phyloP scores from a whole-genome alignment of 1,140 invertebrate species.

The Paralvinella palmiformis region DNA sequence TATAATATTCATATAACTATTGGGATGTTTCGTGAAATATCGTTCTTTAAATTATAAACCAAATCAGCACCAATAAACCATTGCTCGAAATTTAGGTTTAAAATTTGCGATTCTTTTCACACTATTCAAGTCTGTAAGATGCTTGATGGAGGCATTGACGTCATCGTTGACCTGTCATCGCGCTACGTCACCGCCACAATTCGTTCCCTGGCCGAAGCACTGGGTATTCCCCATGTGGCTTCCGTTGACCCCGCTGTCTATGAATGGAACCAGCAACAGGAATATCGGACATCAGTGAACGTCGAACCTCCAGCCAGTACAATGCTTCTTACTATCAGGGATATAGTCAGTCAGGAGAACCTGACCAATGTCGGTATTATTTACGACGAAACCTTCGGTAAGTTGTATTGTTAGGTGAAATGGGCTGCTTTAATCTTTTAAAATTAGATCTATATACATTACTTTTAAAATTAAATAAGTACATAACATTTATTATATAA shows the following conservation, averaged over 20 bases:
- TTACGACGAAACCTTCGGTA: slow-evolving; percentile 79
- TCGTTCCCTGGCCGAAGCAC: slow-evolving; percentile 9
- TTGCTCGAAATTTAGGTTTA: background rate
- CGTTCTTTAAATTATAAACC: background rate
- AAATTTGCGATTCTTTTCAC: background rate
- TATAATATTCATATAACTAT: background rate
- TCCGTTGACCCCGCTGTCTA: background rate
- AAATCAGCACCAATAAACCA: background rate
- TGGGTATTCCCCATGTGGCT: slow-evolving; percentile 9
- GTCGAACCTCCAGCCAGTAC: slow-evolving; percentile 29
- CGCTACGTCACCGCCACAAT: slow-evolving; percentile 10
- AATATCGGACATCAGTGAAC: slow-evolving; percentile 22
- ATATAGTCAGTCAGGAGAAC: slow-evolving; percentile 71
- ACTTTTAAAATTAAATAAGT: too few relatives aligned
- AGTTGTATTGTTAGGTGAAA: too few relatives aligned
- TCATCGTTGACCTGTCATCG: slow-evolving; percentile 11
- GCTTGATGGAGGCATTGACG: background rate
- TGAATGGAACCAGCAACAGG: slow-evolving; percentile 20
- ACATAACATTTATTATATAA: too few relatives aligned
- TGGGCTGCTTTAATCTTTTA: too few relatives aligned
- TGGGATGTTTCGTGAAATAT: background rate
- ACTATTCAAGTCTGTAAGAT: background rate
- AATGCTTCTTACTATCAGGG: slow-evolving; percentile 55
- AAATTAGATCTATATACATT: too few relatives aligned
- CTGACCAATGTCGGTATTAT: slow-evolving; percentile 85